Evolutionary conservation across 2,888 invertebrate species (phyloP).

Genomic region (Linnaemya vulpina): DNA sequence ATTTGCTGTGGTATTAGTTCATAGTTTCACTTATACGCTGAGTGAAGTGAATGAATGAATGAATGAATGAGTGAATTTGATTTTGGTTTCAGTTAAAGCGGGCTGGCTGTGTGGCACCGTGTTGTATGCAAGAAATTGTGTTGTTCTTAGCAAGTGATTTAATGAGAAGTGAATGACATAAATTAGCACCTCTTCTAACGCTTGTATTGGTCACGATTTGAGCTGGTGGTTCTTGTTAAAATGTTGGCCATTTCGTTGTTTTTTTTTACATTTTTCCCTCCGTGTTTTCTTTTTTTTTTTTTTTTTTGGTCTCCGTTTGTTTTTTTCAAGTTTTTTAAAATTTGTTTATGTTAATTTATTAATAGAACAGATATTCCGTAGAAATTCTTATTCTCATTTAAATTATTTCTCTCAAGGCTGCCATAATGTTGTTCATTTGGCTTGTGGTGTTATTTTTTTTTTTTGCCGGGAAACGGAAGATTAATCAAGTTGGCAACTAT

Average conservation of each 20-base stretch:
- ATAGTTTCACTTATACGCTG: slow-evolving; percentile 39
- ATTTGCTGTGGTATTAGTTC: background rate
- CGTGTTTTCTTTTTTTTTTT: no score
- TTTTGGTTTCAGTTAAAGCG: slow-evolving; percentile 17
- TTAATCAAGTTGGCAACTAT: slow-evolving; percentile 8
- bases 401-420: slow-evolving; percentile 39
- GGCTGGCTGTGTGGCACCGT: slow-evolving; percentile 47
- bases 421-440: slow-evolving; percentile 53
- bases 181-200: slow-evolving; percentile 72
- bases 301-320: slow-evolving; percentile 30
- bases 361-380: slow-evolving; percentile 29
- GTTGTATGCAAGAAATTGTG: slow-evolving; percentile 28
- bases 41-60: slow-evolving; percentile 34
- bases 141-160: slow-evolving; percentile 63
- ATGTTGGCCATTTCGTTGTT: slow-evolving; percentile 15
- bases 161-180: slow-evolving; percentile 72
- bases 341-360: slow-evolving; percentile 71
- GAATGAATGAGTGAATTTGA: slow-evolving; percentile 51
- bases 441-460: background rate
- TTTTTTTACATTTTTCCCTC: no score
- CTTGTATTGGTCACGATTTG: slow-evolving; percentile 67
- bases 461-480: slow-evolving; percentile 1
- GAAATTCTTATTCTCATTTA: slow-evolving; percentile 30
- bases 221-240: slow-evolving; percentile 47
- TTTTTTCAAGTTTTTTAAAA: slow-evolving; percentile 65